phyloP scores from a whole-genome alignment of 2,113 vertebrate species.

The Esox niger region DNA sequence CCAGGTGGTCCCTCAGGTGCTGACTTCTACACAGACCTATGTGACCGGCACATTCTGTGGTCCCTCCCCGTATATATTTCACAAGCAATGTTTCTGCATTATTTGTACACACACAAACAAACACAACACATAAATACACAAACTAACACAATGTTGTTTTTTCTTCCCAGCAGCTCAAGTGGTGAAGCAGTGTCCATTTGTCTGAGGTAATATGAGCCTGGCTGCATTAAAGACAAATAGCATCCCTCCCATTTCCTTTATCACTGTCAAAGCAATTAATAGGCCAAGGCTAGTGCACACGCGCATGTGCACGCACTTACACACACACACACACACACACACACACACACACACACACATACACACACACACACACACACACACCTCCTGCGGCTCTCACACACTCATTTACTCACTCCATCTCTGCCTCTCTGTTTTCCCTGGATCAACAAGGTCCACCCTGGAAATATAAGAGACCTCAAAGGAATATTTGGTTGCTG shows the following conservation, averaged over 20 bases:
- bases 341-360: conserved; percentile 1
- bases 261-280: conserved; percentile 82
- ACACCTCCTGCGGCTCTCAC: not conserved
- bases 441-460: no score
- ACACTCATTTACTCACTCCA: not conserved
- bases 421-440: no score
- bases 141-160: conserved; percentile 23
- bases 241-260: conserved; percentile 75
- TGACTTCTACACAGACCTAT: conserved; percentile 18
- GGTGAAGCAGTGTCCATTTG: conserved; percentile 73
- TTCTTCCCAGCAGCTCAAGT: conserved; percentile 68
- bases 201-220: conserved; percentile 73
- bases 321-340: conserved; percentile 18
- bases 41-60: not conserved
- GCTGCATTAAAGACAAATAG: conserved; percentile 78
- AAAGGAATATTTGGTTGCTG: no score
- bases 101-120: not conserved
- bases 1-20: conserved; percentile 61
- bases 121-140: conserved; percentile 11
- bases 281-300: conserved; percentile 70
- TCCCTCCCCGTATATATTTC: no score
- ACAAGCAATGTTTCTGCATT: not conserved
- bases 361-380: not conserved
- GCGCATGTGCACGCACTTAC: conserved; percentile 3
- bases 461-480: no score